These are phyloP conservation scores for Acrocephalus kingi DNA, from an alignment of 2,113 vertebrate genomes.

Conservation along the genomic window DNA sequence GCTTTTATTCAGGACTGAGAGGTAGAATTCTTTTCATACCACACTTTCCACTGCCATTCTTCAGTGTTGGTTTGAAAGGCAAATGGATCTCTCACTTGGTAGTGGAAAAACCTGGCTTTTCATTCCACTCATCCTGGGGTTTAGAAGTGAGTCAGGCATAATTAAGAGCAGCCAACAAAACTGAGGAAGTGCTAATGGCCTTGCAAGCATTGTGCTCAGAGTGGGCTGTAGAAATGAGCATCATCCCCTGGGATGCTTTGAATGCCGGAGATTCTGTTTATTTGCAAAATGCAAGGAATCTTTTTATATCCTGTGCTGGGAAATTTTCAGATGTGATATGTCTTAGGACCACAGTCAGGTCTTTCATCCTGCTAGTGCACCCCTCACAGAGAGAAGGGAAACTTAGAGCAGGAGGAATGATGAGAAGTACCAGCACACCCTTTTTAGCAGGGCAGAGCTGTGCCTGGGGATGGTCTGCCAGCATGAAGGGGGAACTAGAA, in stretches of 20 bases:
- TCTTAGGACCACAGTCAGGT: neutral
- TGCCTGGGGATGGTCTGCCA: neutral
- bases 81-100: neutral
- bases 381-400: neutral
- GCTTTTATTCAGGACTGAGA: neutral
- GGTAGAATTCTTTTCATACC: neutral
- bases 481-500: neutral
- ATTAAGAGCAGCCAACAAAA: conserved; percentile 1
- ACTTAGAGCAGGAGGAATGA: neutral
- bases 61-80: neutral
- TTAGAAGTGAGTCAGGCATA: conserved; percentile 2
- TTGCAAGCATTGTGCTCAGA: neutral
- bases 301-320: neutral
- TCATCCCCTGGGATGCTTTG: neutral
- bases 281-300: neutral
- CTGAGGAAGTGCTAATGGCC: neutral
- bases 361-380: neutral
- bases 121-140: neutral
- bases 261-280: neutral
- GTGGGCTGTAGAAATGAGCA: neutral
- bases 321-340: neutral
- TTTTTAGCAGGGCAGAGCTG: neutral
- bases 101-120: neutral
- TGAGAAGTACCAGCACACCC: neutral
- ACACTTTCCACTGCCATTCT: neutral